A percentile compares a stretch with the other conserved stretches of the same genome.
phyloP scores from a whole-genome alignment of 1,140 invertebrate genomes.

The Tenebrio molitor region DNA sequence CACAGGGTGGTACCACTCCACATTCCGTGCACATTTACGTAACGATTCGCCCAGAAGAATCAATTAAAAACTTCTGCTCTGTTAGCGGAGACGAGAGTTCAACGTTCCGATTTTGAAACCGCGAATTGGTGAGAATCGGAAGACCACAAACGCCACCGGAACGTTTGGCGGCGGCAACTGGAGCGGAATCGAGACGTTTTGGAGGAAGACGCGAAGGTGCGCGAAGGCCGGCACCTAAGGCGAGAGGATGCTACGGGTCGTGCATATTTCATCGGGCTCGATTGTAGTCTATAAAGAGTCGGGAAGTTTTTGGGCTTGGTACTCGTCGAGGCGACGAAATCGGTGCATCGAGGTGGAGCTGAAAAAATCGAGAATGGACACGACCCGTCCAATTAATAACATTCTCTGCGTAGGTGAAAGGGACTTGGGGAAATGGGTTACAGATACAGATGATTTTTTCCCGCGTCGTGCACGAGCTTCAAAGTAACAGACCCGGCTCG shows the following conservation, averaged over 20 bases:
- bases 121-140: not conserved
- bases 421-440: constrained; percentile 10
- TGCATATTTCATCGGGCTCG: constrained; percentile 19
- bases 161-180: not conserved
- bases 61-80: not conserved
- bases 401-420: constrained; percentile 17
- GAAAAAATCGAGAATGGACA: not conserved
- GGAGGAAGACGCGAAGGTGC: constrained; percentile 1
- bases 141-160: not conserved
- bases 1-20: too few species aligned
- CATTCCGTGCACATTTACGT: constrained; percentile 1
- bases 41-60: not conserved
- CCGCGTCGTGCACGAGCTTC: constrained; percentile 1
- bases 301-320: too few species aligned
- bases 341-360: not conserved
- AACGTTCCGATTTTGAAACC: not conserved
- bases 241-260: constrained; percentile 10
- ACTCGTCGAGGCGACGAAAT: too few species aligned
- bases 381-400: too few species aligned
- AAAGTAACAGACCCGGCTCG: too few species aligned
- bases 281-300: too few species aligned
- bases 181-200: too few species aligned
- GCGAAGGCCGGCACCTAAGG: not conserved
- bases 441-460: constrained; percentile 1
- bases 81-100: not conserved